A percentile compares a stretch with the other conserved stretches of the same genome.
These are phyloP conservation scores for Torymus auratus DNA, from an alignment of 2,888 invertebrate species.

Conservation along the genomic window DNA sequence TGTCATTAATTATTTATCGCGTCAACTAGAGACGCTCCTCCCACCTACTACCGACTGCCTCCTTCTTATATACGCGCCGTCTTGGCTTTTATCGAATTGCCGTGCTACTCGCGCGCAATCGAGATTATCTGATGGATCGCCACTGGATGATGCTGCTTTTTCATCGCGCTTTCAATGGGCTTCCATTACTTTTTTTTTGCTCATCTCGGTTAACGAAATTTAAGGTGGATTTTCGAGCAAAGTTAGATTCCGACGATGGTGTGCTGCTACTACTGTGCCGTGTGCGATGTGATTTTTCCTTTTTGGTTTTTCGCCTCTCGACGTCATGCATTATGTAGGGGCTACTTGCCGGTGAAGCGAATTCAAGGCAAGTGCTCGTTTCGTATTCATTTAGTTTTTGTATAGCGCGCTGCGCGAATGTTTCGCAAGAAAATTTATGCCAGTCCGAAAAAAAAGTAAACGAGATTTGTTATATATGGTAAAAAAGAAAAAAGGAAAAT, in stretches of 20 bases:
- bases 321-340: constrained; percentile 14
- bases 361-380: constrained; percentile 9
- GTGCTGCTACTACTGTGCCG: background rate
- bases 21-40: constrained; percentile 63
- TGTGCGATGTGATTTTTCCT: background rate
- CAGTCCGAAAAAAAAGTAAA: background rate
- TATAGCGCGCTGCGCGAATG: background rate
- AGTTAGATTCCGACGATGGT: background rate
- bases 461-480: too few species aligned
- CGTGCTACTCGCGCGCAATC: constrained; percentile 6
- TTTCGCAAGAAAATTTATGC: background rate
- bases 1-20: constrained; percentile 76
- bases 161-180: background rate
- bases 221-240: too few species aligned
- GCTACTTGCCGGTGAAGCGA: background rate
- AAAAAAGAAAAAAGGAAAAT: too few species aligned
- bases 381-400: constrained; percentile 23
- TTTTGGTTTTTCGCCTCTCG: background rate
- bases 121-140: constrained; percentile 28
- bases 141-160: constrained; percentile 1
- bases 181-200: background rate
- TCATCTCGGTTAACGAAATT: background rate
- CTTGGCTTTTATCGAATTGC: constrained; percentile 38
- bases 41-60: background rate
- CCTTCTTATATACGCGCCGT: background rate